These are phyloP conservation scores for Lithophane semibrunnea DNA, from an alignment of 2,888 invertebrate genomes.

Conservation along the genomic window DNA sequence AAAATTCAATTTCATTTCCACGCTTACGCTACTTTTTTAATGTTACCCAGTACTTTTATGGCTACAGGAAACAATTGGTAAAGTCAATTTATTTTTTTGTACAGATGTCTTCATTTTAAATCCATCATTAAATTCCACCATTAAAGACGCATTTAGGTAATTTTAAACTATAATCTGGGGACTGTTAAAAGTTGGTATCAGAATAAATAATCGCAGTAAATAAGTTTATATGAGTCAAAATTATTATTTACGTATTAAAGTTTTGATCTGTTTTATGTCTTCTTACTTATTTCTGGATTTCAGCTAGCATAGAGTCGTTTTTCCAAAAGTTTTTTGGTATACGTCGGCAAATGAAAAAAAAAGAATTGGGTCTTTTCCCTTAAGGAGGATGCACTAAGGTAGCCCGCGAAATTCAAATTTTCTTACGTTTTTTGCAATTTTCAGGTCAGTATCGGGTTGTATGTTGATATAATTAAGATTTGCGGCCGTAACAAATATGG, in stretches of 20 bases:
- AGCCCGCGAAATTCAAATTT: too few species aligned
- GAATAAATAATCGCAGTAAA: constrained; percentile 53
- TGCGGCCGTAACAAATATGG: too few species aligned
- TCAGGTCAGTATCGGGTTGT: too few species aligned
- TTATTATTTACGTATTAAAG: constrained; percentile 51
- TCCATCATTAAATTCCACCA: constrained; percentile 65
- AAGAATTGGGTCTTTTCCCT: neutral
- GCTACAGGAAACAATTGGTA: constrained; percentile 70
- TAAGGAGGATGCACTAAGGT: too few species aligned
- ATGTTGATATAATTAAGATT: too few species aligned
- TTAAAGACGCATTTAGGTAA: constrained; percentile 72
- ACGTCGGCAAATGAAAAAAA: neutral
- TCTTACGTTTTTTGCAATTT: too few species aligned
- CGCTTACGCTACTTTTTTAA: constrained; percentile 72
- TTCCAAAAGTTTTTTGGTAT: neutral
- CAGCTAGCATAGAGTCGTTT: neutral
- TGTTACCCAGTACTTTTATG: constrained; percentile 65
- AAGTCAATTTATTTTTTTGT: constrained; percentile 70
- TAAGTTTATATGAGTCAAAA: constrained; percentile 42
- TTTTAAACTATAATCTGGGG: constrained; percentile 59
- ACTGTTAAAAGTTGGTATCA: constrained; percentile 59
- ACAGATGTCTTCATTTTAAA: constrained; percentile 67
- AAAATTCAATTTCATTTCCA: constrained; percentile 84
- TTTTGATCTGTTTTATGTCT: constrained; percentile 17
- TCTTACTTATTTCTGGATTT: neutral